These are phyloP conservation scores for Nettapus auritus DNA, from an alignment of 2,113 vertebrate genomes.

Conservation along the genomic window DNA sequence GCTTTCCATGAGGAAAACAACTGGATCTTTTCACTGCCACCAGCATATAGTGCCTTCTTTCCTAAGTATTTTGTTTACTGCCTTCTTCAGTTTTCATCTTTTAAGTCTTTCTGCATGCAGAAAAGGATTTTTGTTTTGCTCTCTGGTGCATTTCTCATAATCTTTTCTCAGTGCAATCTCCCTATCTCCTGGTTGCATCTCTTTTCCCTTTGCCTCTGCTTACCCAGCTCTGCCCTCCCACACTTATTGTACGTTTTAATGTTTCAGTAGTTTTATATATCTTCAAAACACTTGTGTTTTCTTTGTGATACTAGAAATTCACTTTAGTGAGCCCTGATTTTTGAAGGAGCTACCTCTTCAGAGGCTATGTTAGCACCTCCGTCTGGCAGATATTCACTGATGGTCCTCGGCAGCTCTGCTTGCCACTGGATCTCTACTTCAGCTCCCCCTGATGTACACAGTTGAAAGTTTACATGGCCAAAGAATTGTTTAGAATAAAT, in stretches of 20 bases:
- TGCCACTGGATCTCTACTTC: neutral
- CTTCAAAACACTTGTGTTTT: neutral
- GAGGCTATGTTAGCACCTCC: accelerated
- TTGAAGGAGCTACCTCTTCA: neutral
- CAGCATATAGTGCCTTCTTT: neutral
- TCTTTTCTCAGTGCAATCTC: neutral
- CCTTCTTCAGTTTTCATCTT: neutral
- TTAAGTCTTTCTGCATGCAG: neutral
- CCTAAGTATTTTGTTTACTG: neutral
- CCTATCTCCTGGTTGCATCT: neutral
- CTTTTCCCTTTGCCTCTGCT: neutral
- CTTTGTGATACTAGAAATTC: neutral
- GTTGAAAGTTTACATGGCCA: neutral
- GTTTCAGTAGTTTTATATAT: neutral
- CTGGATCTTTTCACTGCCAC: neutral
- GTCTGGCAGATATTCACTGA: neutral
- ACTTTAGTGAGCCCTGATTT: neutral
- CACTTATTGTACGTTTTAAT: neutral
- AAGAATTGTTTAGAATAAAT: neutral
- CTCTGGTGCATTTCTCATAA: neutral
- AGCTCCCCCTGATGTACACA: neutral
- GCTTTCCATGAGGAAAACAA: neutral
- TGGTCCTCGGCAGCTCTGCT: neutral
- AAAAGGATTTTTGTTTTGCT: neutral
- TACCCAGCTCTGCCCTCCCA: neutral